phyloP scores from a whole-genome alignment of 2,888 invertebrate genomes.

The Fabriciana adippe region DNA sequence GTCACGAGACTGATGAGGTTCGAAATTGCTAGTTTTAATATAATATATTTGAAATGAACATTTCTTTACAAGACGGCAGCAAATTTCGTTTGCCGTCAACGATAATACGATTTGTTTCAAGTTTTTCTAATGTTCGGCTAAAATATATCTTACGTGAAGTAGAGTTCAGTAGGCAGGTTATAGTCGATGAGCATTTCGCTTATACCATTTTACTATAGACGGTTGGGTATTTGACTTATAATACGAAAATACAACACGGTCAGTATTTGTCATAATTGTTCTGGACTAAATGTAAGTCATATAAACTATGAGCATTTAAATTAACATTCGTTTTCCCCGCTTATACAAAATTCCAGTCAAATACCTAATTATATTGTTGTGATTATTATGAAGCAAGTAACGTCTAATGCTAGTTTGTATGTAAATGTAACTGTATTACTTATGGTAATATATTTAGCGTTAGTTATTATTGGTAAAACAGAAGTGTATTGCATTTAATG shows the following conservation, averaged over 20 bases:
- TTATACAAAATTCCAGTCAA: constrained; percentile 21
- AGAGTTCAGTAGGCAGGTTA: constrained; percentile 36
- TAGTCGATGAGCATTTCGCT: constrained; percentile 42
- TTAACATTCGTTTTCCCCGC: not conserved
- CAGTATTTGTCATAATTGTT: constrained; percentile 5
- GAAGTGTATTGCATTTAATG: constrained; percentile 72
- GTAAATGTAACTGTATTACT: constrained; percentile 61
- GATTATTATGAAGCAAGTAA: constrained; percentile 63
- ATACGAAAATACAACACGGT: not conserved
- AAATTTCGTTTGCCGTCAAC: not conserved
- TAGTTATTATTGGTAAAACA: constrained; percentile 55
- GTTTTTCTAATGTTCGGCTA: not conserved
- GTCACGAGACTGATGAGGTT: constrained; percentile 30
- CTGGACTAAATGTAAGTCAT: not conserved
- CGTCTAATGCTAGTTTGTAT: constrained; percentile 62
- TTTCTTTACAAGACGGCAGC: constrained; percentile 9
- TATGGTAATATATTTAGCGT: constrained; percentile 52
- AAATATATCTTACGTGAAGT: not conserved
- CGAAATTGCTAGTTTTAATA: constrained; percentile 18
- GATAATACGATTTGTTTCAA: constrained; percentile 2
- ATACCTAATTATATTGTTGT: constrained; percentile 53
- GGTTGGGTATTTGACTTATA: constrained; percentile 39
- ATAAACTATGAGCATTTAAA: not conserved
- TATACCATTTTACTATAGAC: constrained; percentile 49
- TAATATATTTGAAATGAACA: constrained; percentile 7